Base-by-base conservation (phyloP, 2,888 invertebrate species). In the Augiades crinisus region DNA sequence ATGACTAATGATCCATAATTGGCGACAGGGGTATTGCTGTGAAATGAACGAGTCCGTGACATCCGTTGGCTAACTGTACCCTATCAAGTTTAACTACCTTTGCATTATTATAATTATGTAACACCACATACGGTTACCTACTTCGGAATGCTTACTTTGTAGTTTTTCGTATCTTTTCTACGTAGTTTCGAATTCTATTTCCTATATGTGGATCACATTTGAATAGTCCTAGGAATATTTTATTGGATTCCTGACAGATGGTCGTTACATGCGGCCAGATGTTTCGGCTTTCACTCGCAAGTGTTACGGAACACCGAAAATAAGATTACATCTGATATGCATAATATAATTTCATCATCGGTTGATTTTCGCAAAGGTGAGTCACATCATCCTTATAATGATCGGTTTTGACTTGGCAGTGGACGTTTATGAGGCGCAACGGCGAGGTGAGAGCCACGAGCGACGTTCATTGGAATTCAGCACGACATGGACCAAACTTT, bases 1-100 rank as follows among this genome's bases (percentile, higher is more conserved):
- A 68, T 83, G 79, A 81, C 75, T 81, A 81, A 84, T 83, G 79
- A 64, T 64, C 82, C 81, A 63, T 87, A 87, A 82, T 86, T 83
- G 87, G 85, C 63, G 71, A 73, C 82, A 75, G 73, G 73, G 75
- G 78, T 82, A 82, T 85, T 82, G 77, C 74, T 70, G 72, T 70
- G 66, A 72, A 81, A 76, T 80, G 72, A 81, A 78, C 16, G 74
- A 75, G 78, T 68, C 72, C 86, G 85, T 86, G 87, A 86, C 85
- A 86, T 86, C 87, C 87, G 87, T 70, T 62, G 60, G 56, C 63
- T 81, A 81, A 83, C 84, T 75, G 84, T 81, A 64, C 40, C 53
- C 57, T 56, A 38, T 51, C 19, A 38, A n/a, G 30, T 30, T 24
- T 34, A 46, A 38, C 22, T 21, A 46, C 21, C 22, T 21, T 1